Evolutionary conservation across 2,888 invertebrate genomes (phyloP).

Genomic region (Pinctada fucata): DNA sequence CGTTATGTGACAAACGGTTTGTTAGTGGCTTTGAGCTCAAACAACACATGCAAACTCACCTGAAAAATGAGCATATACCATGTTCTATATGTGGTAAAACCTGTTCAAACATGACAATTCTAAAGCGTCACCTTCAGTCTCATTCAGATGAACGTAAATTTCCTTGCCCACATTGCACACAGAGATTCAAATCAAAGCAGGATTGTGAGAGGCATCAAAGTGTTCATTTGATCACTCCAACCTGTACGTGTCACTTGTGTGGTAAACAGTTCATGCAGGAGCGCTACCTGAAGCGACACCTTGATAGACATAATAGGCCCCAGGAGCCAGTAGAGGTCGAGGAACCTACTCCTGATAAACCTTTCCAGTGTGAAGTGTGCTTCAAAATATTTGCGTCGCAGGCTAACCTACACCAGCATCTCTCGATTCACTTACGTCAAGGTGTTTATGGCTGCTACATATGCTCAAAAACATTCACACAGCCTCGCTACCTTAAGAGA

Average conservation of each 20-base stretch:
- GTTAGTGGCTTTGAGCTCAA: constrained; percentile 41
- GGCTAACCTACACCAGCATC: constrained; percentile 43
- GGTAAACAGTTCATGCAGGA: constrained; percentile 44
- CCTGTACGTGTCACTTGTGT: constrained; percentile 41
- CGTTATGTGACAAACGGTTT: constrained; percentile 44
- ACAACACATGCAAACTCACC: constrained; percentile 42
- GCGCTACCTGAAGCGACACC: constrained; percentile 41
- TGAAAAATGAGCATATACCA: constrained; percentile 23
- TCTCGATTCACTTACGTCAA: constrained; percentile 41
- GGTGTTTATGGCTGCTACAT: constrained; percentile 45
- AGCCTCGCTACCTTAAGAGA: constrained; percentile 19
- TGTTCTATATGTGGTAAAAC: constrained; percentile 42
- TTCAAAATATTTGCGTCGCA: constrained; percentile 40
- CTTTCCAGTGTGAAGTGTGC: constrained; percentile 43
- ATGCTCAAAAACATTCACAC: constrained; percentile 32
- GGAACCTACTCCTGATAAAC: background rate
- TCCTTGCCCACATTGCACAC: constrained; percentile 40
- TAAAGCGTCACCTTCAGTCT: constrained; percentile 42
- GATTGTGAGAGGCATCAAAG: constrained; percentile 40
- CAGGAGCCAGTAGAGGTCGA: background rate
- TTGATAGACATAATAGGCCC: constrained; percentile 25
- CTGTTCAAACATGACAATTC: constrained; percentile 39
- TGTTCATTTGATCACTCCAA: constrained; percentile 36
- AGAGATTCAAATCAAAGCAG: constrained; percentile 39
- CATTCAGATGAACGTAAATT: constrained; percentile 41